Evolutionary conservation across 2,797 vertebrate species (phyloP).

Genomic region (Erpetoichthys calabaricus): DNA sequence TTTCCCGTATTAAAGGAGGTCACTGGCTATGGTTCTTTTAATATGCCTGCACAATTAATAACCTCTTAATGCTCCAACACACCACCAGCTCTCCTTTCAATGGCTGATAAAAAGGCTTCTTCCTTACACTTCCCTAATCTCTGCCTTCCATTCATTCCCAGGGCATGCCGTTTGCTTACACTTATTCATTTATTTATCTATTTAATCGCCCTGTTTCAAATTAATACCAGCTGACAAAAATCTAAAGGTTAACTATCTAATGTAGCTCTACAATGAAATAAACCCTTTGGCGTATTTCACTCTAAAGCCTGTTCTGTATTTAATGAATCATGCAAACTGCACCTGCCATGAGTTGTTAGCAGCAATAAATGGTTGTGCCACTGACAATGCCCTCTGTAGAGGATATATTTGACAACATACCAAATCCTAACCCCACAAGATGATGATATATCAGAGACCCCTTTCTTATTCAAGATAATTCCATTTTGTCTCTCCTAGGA

Average conservation of each 20-base stretch:
- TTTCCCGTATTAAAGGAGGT: constrained; percentile 59
- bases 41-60: constrained; percentile 61
- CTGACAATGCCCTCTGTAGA: no score
- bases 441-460: no score
- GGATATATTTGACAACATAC: no score
- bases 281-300: constrained; percentile 5
- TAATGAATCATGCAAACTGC: no score
- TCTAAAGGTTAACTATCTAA: constrained; percentile 38
- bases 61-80: constrained; percentile 44
- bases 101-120: constrained; percentile 43
- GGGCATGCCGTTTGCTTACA: constrained; percentile 17
- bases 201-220: constrained; percentile 35
- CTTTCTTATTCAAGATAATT: no score
- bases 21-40: constrained; percentile 59
- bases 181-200: constrained; percentile 10
- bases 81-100: constrained; percentile 48
- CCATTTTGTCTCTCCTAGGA: no score
- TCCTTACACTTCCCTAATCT: constrained; percentile 41
- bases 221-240: constrained; percentile 47
- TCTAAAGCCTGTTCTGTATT: no score
- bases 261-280: constrained; percentile 25
- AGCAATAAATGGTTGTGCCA: no score
- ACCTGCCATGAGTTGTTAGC: no score
- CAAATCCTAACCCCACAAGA: no score
- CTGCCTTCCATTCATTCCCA: constrained; percentile 43